Conservation (phyloP, 1,140 invertebrate species). For the Aphelenchoides besseyi region DNA sequence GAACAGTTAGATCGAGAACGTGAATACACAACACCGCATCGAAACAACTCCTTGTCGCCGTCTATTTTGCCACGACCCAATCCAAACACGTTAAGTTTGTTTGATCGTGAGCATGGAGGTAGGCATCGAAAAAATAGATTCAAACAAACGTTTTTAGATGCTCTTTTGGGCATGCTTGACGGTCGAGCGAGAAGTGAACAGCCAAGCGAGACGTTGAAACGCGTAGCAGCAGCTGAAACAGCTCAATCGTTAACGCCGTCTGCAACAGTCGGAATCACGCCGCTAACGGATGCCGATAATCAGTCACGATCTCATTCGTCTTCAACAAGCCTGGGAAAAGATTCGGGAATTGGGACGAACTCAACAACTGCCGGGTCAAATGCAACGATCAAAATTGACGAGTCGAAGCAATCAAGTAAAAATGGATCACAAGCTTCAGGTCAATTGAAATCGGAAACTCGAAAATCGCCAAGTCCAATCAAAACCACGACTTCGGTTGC, state of each 20-base stretch:
- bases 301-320: neutral
- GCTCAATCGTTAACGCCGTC: neutral
- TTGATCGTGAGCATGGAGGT: too few relatives aligned
- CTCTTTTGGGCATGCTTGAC: neutral
- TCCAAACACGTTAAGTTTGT: too few relatives aligned
- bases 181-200: neutral
- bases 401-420: neutral
- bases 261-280: neutral
- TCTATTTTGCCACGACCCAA: neutral
- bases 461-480: neutral
- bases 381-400: neutral
- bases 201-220: neutral
- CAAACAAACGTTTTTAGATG: neutral
- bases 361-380: too few relatives aligned
- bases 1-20: slow-evolving; percentile 30
- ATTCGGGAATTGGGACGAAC: too few relatives aligned
- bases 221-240: neutral
- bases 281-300: neutral
- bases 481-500: neutral
- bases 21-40: neutral
- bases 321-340: neutral
- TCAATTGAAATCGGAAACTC: neutral
- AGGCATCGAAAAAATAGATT: too few relatives aligned
- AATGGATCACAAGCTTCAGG: neutral
- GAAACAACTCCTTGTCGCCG: neutral